These are phyloP conservation scores for Danaus plexippus DNA, from an alignment of 1,140 invertebrate genomes.

Conservation along the genomic window DNA sequence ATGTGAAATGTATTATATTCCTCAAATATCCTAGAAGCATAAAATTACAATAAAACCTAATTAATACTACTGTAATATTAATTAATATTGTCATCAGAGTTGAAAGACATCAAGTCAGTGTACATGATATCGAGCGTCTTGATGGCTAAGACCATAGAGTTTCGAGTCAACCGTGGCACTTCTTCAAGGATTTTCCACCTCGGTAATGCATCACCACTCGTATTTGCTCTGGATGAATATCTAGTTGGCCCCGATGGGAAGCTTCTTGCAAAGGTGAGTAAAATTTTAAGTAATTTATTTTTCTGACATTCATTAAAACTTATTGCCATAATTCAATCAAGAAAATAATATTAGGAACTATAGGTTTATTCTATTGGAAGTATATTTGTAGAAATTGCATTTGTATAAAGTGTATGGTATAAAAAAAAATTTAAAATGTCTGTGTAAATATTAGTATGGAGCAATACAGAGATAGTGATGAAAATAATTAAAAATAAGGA, in stretches of 20 bases:
- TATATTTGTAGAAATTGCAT: no score
- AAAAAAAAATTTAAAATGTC: no score
- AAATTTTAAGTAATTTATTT: conserved; percentile 4
- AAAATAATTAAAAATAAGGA: no score
- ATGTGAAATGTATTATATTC: no score
- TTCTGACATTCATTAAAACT: not conserved
- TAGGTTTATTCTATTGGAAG: no score
- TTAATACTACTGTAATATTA: no score
- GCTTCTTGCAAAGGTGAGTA: conserved; percentile 57
- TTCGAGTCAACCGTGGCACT: conserved; percentile 60
- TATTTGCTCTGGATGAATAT: conserved; percentile 65
- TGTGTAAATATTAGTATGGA: no score
- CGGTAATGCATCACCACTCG: conserved; percentile 61
- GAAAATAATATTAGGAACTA: no score
- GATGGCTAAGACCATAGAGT: conserved; percentile 69
- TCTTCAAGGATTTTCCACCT: conserved; percentile 69
- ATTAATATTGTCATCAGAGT: conserved; percentile 29
- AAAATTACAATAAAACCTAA: no score
- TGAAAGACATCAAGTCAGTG: conserved; percentile 64
- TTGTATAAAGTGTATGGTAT: no score
- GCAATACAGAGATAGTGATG: no score
- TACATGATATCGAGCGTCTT: conserved; percentile 68
- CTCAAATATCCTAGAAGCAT: no score
- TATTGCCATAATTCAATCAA: conserved; percentile 1
- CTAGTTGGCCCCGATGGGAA: conserved; percentile 62